Evolutionary conservation across 1,140 invertebrate species (phyloP).

Genomic region (Pachypeltis micranthus): DNA sequence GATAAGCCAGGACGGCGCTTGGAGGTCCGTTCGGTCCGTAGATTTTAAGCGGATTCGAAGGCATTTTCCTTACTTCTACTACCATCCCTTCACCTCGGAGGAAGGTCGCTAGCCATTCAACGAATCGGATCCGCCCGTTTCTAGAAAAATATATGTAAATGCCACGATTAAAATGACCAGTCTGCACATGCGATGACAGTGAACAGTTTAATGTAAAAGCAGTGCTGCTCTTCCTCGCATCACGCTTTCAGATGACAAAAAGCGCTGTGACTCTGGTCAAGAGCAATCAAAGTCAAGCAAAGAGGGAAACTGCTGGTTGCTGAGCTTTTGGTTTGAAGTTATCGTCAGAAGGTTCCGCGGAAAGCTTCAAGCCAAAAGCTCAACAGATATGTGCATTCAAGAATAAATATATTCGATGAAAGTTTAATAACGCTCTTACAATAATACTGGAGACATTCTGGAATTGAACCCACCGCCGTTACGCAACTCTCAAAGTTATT

Average conservation of each 20-base stretch:
- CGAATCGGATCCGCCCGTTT: neutral
- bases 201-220: neutral
- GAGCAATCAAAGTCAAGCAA: neutral
- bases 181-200: neutral
- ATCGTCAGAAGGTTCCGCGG: no score
- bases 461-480: no score
- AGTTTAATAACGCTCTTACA: no score
- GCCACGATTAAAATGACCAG: neutral
- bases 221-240: neutral
- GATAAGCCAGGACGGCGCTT: neutral
- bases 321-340: neutral
- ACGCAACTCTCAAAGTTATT: no score
- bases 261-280: neutral
- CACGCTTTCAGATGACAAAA: no score
- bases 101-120: neutral
- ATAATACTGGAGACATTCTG: no score
- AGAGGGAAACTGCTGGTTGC: neutral
- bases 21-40: constrained; percentile 8
- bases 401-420: no score
- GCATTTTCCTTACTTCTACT: neutral
- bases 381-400: no score
- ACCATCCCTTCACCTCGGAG: neutral
- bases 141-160: neutral
- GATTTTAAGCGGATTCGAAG: neutral
- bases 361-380: no score